Evolutionary conservation across 1,140 invertebrate species (phyloP), one percentile per base, ranked within the genome.

Genomic region (Nasonia vitripennis): DNA sequence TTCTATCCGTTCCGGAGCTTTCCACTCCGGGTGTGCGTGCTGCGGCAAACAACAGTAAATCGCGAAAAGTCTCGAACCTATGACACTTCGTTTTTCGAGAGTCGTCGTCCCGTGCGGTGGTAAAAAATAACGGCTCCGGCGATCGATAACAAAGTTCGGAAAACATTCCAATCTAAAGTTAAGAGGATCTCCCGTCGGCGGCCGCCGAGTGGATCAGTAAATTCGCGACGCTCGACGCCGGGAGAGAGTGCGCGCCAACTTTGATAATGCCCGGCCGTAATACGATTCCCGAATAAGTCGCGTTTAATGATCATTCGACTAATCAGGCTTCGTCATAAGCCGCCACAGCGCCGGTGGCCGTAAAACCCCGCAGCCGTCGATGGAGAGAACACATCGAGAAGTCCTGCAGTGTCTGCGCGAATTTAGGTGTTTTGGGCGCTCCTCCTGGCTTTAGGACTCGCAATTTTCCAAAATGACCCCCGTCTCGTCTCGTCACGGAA

Each of bases 221-320:
- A 78, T 67, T 78, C 37, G 51, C 48, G 12, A n/a, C 20, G 51
- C 12, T 14, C 12, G 51, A 2, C 17, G 12, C 2, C 51, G 12
- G 5, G 34, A 37, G 70, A 71, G 20, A 75, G 31, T 6, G 55
- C 1, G 78, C 78, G 27, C 55, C 41, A 80, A 80, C 78, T 80
- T 80, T 80, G 55, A 80, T 80, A 70, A 80, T 80, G 37, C 51
- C 41, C 55, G 71, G n/a, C 48, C 41, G 80, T 73, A 81, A 73
- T 81, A 51, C 80, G 80, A 81, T 81, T 51, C 80, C 20, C 67
- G 68, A 81, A 83, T 75, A 83, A 83, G 81, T 83, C 81, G 81
- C 48, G 68, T 86, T 86, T 86, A 87, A 86, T 84, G 85, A 86
- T 82, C 79, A 84, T 83, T 87, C 74, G 80, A 45, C 83, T 87